Base-by-base conservation (phyloP, 2,113 vertebrate genomes). In the Paracyprichromis sp. region DNA sequence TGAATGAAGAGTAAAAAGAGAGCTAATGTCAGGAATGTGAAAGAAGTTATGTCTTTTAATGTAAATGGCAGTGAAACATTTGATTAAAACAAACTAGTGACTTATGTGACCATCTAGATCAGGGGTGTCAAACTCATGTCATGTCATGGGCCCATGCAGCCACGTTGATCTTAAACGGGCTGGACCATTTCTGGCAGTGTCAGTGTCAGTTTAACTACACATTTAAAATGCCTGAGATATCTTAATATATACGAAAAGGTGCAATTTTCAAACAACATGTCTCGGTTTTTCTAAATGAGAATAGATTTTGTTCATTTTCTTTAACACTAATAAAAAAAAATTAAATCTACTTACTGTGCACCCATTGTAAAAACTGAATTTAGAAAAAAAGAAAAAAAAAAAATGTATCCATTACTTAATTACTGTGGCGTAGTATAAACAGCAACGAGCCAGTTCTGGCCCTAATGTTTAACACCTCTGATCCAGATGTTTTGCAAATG, bases 1-100 rank as follows among this genome's bases (percentile, higher is more conserved):
- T 71, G 85, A 90, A 89, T 71, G 56, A 82, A 83, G 16, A 61
- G 52, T 63, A 73, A 36, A 91, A 79, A 86, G 57, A 89, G 45
- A 84, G 86, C 9, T 11, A 54, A 71, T 86, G 76, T 17, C 24
- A 14, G n/a, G 82, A 83, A 88, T 17, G 89, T 83, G 54, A 86
- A 92, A 56, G 36, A 87, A 85, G 84, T 90, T 53, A 82, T 14
- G 19, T 11, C 8, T 86, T 45, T 13, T 24, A 86, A 82, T 81
- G 80, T 19, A 87, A 59, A 61, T 66, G 61, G 57, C 31, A 86
- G 82, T 83, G 57, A 82, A n/a, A 31, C 5, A 69, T 61, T 80
- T 85, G 34, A 9, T 43, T 50, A 56, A 54, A 73, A 82, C 7
- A 34, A 86, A 54, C 14, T 56, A 47, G 4, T 53, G 45, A 80